Evolutionary conservation across 2,888 invertebrate genomes (phyloP), one percentile per base, ranked within the genome.

Genomic region (Ormyrus labotus): DNA sequence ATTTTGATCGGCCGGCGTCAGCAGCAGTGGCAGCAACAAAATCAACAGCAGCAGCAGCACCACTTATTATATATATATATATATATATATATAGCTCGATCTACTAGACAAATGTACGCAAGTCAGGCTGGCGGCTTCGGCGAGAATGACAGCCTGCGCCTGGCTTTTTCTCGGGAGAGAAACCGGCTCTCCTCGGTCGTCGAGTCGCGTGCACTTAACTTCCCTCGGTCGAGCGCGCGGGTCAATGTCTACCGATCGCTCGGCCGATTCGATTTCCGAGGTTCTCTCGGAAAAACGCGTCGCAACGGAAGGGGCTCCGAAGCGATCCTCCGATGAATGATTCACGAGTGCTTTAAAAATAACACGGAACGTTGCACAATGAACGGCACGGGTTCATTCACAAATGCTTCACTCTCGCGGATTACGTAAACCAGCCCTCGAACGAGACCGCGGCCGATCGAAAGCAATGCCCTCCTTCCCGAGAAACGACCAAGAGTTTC

Each of bases 1-100:
- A 91, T 91, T 84, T 90, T 84, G 72, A 75, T 63, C 78, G 68
- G 63, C 67, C 34, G 19, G 13, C n/a, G 19, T 65, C 47, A 50
- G 7, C n/a, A n/a, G 8, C 10, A 60, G n/a, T 5, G 7, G 55
- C 51, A 10, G 34, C 55, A 51, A n/a, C 58, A 11, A 19, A 1
- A 6, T 13, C 63, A 60, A 69, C 74, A 69, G 51, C 69, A 60
- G n/a, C 61, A 51, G 48, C 64, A 57, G 34, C 10, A 63, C 34
- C 10, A 60, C 51, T 51, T 69, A 55, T 60, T 55, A 48, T 10
- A n/a, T 63, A 55, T n/a, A 34, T 63, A 34, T 34, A n/a, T n/a
- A n/a, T 34, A 53, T 47, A 60, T 34, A 48, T 58, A 34, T 74
- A 67, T 58, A 58, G 48, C 9, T 45, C 60, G n/a, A 2, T 34